These are phyloP conservation scores for Aleadryas rufinucha DNA, from an alignment of 2,113 vertebrate species.

Conservation along the genomic window DNA sequence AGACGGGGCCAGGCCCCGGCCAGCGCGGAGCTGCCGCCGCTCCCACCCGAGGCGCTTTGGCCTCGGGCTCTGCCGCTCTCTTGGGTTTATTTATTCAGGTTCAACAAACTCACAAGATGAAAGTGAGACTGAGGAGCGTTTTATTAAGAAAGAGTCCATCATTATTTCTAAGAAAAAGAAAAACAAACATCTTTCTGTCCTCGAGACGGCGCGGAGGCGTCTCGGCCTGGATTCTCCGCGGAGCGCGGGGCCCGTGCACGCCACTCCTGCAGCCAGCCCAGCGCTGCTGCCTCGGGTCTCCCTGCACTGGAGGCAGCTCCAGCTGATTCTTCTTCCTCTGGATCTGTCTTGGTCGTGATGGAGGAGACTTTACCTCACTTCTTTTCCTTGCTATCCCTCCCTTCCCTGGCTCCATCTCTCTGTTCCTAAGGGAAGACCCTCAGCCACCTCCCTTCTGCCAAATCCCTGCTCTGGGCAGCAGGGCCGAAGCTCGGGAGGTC, in stretches of 20 bases:
- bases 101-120: conserved; percentile 14
- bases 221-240: neutral
- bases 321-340: neutral
- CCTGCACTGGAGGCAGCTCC: neutral
- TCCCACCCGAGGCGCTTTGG: neutral
- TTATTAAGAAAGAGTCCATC: conserved; percentile 50
- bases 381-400: neutral
- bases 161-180: conserved; percentile 5
- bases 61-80: neutral
- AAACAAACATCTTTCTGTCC: neutral
- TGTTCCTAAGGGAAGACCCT: neutral
- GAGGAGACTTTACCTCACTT: neutral
- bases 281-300: neutral
- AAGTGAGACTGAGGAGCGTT: neutral
- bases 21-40: neutral
- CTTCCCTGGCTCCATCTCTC: neutral
- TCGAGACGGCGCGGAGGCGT: neutral
- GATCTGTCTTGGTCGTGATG: neutral
- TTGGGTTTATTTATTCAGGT: conserved; percentile 15
- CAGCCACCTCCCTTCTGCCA: neutral
- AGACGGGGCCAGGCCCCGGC: neutral
- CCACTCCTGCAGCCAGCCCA: neutral
- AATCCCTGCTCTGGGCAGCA: neutral
- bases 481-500: neutral
- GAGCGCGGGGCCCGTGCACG: accelerated